phyloP scores from a whole-genome alignment of 2,888 invertebrate genomes.

The Dioctria linearis region DNA sequence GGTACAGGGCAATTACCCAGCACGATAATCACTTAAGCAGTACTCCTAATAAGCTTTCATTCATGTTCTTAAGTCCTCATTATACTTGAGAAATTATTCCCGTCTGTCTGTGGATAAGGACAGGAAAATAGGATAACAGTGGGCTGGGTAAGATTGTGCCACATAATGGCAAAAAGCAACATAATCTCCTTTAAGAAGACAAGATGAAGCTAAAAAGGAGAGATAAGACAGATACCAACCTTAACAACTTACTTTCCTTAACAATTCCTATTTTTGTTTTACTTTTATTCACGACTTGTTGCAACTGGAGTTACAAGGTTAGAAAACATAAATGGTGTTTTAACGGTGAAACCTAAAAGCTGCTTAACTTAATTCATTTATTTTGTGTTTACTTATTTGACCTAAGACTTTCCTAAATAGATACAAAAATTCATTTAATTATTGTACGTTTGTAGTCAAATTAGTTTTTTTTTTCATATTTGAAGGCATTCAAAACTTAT shows the following conservation, averaged over 20 bases:
- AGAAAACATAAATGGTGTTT: too few relatives aligned
- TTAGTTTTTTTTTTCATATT: too few relatives aligned
- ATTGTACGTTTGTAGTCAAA: too few relatives aligned
- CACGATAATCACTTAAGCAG: conserved; percentile 38
- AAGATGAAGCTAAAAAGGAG: background rate
- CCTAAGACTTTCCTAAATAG: too few relatives aligned
- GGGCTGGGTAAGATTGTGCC: background rate
- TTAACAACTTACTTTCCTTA: background rate
- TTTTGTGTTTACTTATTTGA: too few relatives aligned
- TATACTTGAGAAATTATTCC: conserved; percentile 22
- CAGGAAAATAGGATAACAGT: background rate
- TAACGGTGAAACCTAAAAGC: too few relatives aligned
- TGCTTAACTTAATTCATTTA: too few relatives aligned
- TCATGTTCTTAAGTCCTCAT: conserved; percentile 34
- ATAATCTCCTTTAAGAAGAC: background rate
- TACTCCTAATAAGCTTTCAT: conserved; percentile 42
- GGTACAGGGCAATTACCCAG: conserved; percentile 25
- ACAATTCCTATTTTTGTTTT: background rate
- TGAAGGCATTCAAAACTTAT: too few relatives aligned
- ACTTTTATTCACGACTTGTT: background rate
- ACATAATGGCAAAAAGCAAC: background rate
- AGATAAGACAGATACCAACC: background rate
- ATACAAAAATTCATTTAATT: too few relatives aligned
- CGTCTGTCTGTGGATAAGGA: background rate
- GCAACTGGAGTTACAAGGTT: too few relatives aligned